Evolutionary conservation across 2,797 vertebrate species (phyloP), one percentile per base, ranked within the genome.

Genomic region (Spinibarbus caldwelli): DNA sequence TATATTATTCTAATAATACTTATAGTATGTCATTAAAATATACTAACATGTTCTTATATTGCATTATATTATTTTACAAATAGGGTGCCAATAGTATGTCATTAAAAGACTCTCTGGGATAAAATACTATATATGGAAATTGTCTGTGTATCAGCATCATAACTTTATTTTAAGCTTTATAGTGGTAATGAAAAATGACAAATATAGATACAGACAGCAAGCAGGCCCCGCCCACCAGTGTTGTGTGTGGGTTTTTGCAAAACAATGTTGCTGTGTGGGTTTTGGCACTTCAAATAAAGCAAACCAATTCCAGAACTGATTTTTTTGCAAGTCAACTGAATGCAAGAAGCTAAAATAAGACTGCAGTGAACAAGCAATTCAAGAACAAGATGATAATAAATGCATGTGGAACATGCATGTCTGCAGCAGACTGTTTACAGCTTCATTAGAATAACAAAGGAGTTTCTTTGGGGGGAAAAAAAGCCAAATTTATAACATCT

Each of bases 201-300:
- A 38, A 41, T 59, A 38, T 57, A 59, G 52, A 59, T 59, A 10
- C 14, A 78, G 36, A 78, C 52, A 41, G 31, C 3, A 54, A 23
- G 11, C 75, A 59, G 23, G 52, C 36, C n/a, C 36, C 10, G 7
- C 73, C 73, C 49, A 62, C 15, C 36, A 62, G 54, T 62, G 36
- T 43, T 62, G n/a, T 78, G 36, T 59, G 75, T 26, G 75, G 73
- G 31, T n/a, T 57, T 57, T 57, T 77, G 75, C 49, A 59, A n/a
- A 77, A 77, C 49, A 17, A 26, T n/a, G 12, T 77, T 77, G 12
- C 15, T 77, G 49, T 41, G 34, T 57, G 75, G 49, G 36, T 78
- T 62, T 43, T 59, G 52, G n/a, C 54, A 78, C n/a, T 26, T 26
- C 26, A 78, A 78, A 62, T 43, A 43, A 59, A 78, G 36, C 4